Conservation (phyloP, 2,888 invertebrate genomes). For the Itoplectis maculator region DNA sequence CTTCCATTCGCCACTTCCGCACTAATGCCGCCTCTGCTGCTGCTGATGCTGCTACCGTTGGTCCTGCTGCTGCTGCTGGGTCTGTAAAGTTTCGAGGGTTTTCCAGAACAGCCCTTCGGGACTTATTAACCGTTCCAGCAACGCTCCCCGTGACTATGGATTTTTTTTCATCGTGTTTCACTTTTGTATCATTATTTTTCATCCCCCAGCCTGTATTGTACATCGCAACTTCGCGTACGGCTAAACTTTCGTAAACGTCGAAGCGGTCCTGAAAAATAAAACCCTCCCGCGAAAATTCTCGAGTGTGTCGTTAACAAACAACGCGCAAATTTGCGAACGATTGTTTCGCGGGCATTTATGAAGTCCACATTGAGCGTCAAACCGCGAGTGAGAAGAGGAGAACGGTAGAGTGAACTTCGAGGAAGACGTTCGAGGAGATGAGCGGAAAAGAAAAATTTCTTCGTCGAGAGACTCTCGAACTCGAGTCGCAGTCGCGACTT, state of each 20-base stretch:
- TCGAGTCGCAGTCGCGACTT: background rate
- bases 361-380: background rate
- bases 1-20: slow-evolving; percentile 39
- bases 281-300: slow-evolving; percentile 2
- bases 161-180: slow-evolving; percentile 16
- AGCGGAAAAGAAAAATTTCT: slow-evolving; percentile 7
- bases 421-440: background rate
- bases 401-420: background rate
- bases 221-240: slow-evolving; percentile 3
- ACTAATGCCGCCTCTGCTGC: slow-evolving; percentile 37
- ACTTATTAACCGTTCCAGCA: slow-evolving; percentile 78
- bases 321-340: slow-evolving; percentile 3
- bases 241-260: background rate
- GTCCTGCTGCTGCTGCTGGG: slow-evolving; percentile 63
- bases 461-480: slow-evolving; percentile 8
- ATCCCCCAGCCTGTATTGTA: background rate
- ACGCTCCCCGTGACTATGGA: slow-evolving; percentile 47
- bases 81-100: slow-evolving; percentile 80
- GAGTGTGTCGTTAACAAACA: slow-evolving; percentile 24
- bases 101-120: slow-evolving; percentile 70
- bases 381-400: background rate
- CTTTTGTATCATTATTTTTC: slow-evolving; percentile 32
- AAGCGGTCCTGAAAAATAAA: slow-evolving; percentile 6
- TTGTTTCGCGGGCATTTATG: background rate
- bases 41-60: slow-evolving; percentile 44